A percentile compares a stretch with the other conserved stretches of the same genome.
These are phyloP conservation scores for Ceratosolen fusciceps DNA, from an alignment of 1,140 invertebrate species.

Conservation along the genomic window DNA sequence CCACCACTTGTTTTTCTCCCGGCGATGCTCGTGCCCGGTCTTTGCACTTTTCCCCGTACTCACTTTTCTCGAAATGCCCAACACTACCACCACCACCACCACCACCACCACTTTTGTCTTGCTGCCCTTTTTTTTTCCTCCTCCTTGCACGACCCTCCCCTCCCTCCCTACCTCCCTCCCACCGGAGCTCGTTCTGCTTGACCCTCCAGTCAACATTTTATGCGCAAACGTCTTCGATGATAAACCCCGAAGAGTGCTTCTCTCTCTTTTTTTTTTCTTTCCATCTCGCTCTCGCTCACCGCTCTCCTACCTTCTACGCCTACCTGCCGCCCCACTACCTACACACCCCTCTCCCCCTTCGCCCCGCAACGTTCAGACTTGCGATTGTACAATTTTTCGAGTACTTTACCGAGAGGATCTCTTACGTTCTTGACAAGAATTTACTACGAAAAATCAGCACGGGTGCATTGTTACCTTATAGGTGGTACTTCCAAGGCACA, in stretches of 20 bases:
- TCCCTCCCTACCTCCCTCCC: no score
- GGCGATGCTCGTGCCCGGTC: background rate
- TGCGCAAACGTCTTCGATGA: constrained; percentile 8
- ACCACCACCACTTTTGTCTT: background rate
- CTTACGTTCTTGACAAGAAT: background rate
- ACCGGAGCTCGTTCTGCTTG: background rate
- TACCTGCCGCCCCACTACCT: no score
- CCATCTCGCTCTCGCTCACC: no score
- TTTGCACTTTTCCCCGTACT: constrained; percentile 10
- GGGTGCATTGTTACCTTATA: background rate
- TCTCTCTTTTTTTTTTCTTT: background rate
- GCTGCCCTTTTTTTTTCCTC: background rate
- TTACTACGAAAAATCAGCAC: background rate
- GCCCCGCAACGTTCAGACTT: background rate
- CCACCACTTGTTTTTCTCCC: background rate
- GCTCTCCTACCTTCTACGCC: no score
- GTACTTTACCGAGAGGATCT: background rate
- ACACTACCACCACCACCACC: no score
- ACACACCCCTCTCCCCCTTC: no score
- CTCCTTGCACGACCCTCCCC: background rate
- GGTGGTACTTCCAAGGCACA: background rate
- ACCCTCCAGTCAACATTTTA: background rate
- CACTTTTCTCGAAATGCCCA: background rate
- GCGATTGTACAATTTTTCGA: background rate
- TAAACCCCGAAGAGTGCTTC: background rate